Conservation (phyloP, 2,113 vertebrate genomes). For the Chionodraco myersi region DNA sequence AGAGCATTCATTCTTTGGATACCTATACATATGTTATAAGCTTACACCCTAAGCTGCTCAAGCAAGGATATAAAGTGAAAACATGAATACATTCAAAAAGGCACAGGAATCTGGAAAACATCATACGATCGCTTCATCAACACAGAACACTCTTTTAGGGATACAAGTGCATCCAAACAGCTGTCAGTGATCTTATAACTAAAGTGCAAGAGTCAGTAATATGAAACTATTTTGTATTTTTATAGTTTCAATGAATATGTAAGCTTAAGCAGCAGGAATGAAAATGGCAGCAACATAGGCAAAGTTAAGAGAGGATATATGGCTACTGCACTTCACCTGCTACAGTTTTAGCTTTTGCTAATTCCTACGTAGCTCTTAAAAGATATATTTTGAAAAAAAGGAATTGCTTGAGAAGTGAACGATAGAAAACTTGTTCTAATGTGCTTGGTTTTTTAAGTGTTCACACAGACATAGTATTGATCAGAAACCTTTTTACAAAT, state of each 20-base stretch:
- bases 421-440: background rate
- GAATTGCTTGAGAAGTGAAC: constrained; percentile 9
- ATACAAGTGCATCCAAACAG: constrained; percentile 4
- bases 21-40: constrained; percentile 23
- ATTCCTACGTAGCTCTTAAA: constrained; percentile 4
- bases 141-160: constrained; percentile 17
- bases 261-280: constrained; percentile 25
- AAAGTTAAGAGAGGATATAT: constrained; percentile 26
- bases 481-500: constrained; percentile 42
- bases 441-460: constrained; percentile 24
- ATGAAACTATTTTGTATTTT: constrained; percentile 18
- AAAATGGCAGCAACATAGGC: constrained; percentile 40
- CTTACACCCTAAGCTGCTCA: constrained; percentile 30
- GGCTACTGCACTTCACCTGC: constrained; percentile 55
- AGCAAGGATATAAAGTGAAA: constrained; percentile 42
- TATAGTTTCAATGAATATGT: constrained; percentile 12
- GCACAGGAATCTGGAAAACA: constrained; percentile 61
- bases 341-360: constrained; percentile 38
- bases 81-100: constrained; percentile 53
- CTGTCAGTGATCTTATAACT: constrained; percentile 31
- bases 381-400: background rate
- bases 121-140: constrained; percentile 43
- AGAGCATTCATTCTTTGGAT: constrained; percentile 43
- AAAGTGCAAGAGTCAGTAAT: constrained; percentile 52
- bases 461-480: constrained; percentile 39